phyloP scores from a whole-genome alignment of 2,797 vertebrate species.

The Geotrypetes seraphini region DNA sequence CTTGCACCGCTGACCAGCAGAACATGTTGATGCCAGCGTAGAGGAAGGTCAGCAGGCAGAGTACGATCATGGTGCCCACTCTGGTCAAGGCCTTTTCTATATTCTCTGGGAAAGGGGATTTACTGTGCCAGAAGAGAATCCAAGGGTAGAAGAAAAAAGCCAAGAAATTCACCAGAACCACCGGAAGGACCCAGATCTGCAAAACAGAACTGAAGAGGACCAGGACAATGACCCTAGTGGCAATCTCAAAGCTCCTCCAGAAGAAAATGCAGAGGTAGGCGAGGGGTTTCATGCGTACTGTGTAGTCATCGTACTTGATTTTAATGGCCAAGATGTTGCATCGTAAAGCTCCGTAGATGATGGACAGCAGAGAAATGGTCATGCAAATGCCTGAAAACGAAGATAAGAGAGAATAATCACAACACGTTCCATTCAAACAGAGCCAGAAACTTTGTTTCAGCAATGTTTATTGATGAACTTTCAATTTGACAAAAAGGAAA shows the following conservation, averaged over 20 bases:
- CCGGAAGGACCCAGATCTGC: constrained; percentile 76
- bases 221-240: constrained; percentile 76
- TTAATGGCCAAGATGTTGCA: constrained; percentile 97
- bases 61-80: constrained; percentile 81
- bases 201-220: constrained; percentile 91
- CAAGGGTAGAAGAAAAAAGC: constrained; percentile 84
- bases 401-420: too few species aligned
- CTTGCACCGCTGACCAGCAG: constrained; percentile 94
- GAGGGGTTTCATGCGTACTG: constrained; percentile 70
- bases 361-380: constrained; percentile 86
- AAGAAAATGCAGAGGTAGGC: constrained; percentile 89
- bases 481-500: too few species aligned
- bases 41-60: constrained; percentile 86
- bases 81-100: constrained; percentile 87
- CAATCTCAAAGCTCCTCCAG: constrained; percentile 94
- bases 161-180: constrained; percentile 79
- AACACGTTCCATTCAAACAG: too few species aligned
- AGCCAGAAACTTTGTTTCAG: too few species aligned
- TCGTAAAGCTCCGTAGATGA: constrained; percentile 89
- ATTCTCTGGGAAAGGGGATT: constrained; percentile 86
- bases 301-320: constrained; percentile 92
- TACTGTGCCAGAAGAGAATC: constrained; percentile 85
- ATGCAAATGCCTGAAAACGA: constrained; percentile 73
- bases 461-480: too few species aligned
- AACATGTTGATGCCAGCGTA: constrained; percentile 96